phyloP scores from a whole-genome alignment of 2,113 vertebrate species.

The Gymnocephalus cernua region DNA sequence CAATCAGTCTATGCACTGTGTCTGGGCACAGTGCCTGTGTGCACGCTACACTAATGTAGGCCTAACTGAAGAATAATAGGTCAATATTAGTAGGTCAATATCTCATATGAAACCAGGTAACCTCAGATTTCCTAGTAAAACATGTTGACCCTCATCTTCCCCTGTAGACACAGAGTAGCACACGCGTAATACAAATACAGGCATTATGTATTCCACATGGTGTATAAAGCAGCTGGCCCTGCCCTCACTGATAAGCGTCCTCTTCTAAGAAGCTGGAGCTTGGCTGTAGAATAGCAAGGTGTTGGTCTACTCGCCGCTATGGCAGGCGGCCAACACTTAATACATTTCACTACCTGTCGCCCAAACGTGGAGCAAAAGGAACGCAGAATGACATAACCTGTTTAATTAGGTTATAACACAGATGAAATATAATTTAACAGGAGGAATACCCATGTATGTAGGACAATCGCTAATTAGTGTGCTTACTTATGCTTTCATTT shows the following conservation, averaged over 20 bases:
- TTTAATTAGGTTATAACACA: conserved; percentile 32
- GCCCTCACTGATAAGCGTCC: conserved; percentile 61
- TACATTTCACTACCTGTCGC: conserved; percentile 73
- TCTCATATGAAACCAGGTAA: conserved; percentile 52
- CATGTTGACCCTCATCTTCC: conserved; percentile 61
- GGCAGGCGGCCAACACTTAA: conserved; percentile 73
- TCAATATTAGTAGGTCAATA: conserved; percentile 48
- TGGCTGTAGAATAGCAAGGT: conserved; percentile 61
- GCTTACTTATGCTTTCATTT: neutral
- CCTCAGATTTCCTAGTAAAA: conserved; percentile 52
- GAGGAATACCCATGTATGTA: neutral
- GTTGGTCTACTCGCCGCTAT: conserved; percentile 62
- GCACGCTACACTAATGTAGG: neutral
- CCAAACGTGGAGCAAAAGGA: conserved; percentile 57
- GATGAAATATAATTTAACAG: conserved; percentile 44
- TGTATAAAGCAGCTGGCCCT: conserved; percentile 48
- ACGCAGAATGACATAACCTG: conserved; percentile 70
- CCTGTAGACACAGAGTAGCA: conserved; percentile 41
- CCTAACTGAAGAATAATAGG: conserved; percentile 28
- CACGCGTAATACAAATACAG: conserved; percentile 64
- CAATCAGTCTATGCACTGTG: conserved; percentile 33
- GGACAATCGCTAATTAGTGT: neutral
- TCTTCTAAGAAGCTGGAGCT: conserved; percentile 45
- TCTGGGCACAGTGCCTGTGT: conserved; percentile 1
- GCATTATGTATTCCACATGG: conserved; percentile 67